Evolutionary conservation across 2,888 invertebrate genomes (phyloP), one percentile per base, ranked within the genome.

Genomic region (Tineola bisselliella): DNA sequence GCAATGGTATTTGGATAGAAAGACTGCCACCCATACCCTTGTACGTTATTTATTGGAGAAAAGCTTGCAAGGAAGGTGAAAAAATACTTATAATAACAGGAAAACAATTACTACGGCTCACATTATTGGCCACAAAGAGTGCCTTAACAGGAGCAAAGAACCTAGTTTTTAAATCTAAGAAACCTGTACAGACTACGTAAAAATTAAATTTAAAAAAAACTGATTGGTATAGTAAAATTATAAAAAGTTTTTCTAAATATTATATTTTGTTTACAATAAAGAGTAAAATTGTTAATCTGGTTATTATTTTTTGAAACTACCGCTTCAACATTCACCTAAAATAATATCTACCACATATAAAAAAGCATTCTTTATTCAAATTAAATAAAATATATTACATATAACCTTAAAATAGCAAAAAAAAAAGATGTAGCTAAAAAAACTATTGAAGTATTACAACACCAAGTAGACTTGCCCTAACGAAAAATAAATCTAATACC

Each of bases 311-410:
- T 10, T 38, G 2, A 38, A 38, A 38, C 31, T 31, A 31, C 31
- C 5, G 10, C 31, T 31, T n/a, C n/a, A n/a, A n/a, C n/a, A n/a
- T n/a, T n/a, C n/a, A n/a, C n/a, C 13, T 18, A 13, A 48, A 48
- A 18, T 48, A 15, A 38, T 25, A 6, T 38, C 38, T 38, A 38
- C 38, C 3, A 4, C 56, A 19, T 75, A 69, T 78, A 83, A 78
- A 87, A 87, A 87, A 87, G 86, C 87, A 81, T 76, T 76, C 76
- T 86, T 87, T 86, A 87, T 84, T 87, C 81, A 84, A 87, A 86
- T 86, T 84, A 87, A 86, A 84, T 79, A 73, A 58, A 58, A 79
- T 86, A 86, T 84, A 84, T 86, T 86, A 87, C 86, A 86, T 82
- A 84, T 81, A 81, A 79, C 79, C 83, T 84, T 82, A 83, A 2